phyloP scores from a whole-genome alignment of 2,113 vertebrate species.

The Calidris pugnax region DNA sequence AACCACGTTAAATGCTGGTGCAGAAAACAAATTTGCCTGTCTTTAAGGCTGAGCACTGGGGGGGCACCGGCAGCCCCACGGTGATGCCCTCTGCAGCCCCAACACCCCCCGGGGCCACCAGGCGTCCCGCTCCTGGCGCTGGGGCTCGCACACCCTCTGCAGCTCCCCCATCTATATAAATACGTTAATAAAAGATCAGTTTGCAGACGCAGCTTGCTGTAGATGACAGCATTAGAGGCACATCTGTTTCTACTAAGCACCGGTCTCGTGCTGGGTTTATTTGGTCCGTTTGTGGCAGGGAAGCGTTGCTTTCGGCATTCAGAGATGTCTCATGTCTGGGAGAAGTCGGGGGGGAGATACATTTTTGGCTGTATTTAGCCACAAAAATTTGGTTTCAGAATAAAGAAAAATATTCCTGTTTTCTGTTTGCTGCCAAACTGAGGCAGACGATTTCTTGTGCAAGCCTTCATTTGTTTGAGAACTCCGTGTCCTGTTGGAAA shows the following conservation, averaged over 20 bases:
- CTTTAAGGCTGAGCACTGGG: not conserved
- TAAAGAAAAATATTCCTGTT: conserved; percentile 32
- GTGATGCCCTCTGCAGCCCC: not conserved
- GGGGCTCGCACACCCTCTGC: not conserved
- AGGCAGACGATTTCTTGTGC: conserved; percentile 25
- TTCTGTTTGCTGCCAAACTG: conserved; percentile 24
- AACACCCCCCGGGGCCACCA: rapidly evolving
- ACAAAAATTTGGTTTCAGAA: conserved; percentile 42
- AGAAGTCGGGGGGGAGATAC: not conserved
- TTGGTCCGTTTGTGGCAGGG: not conserved
- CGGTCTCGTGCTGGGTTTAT: conserved; percentile 47
- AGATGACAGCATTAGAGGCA: conserved; percentile 39
- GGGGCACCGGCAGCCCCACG: not conserved
- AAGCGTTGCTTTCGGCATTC: not conserved
- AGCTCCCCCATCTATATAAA: not conserved
- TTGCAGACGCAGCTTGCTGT: not conserved
- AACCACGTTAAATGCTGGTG: not conserved
- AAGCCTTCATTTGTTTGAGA: conserved; percentile 27
- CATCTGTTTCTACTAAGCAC: conserved; percentile 25
- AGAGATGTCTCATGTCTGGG: conserved; percentile 28
- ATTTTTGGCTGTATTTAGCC: conserved; percentile 54
- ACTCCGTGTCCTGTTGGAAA: not conserved
- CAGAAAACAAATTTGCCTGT: not conserved
- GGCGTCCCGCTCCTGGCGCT: not conserved
- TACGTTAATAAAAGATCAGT: conserved; percentile 6